These are phyloP conservation scores for Listrodromus nycthemerus DNA, from an alignment of 2,888 invertebrate species.

Conservation along the genomic window DNA sequence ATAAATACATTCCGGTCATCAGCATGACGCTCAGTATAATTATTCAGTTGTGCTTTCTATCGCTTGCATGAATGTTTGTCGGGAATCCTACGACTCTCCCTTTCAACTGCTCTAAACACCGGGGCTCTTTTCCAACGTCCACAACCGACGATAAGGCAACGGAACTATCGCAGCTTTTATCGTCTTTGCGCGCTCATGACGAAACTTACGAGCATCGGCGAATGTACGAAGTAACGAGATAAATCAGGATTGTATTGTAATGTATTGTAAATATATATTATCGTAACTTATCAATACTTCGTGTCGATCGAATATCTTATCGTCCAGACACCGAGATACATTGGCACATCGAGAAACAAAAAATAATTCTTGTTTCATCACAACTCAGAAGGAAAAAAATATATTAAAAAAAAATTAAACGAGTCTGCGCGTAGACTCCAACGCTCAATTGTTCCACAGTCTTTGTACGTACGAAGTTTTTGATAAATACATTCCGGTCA, in stretches of 20 bases:
- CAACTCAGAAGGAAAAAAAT: constrained; percentile 21
- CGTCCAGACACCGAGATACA: not conserved
- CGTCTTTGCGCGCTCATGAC: too few species aligned
- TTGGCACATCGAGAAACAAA: constrained; percentile 39
- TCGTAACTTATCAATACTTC: constrained; percentile 35
- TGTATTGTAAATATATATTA: constrained; percentile 44
- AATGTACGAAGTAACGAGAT: not conserved
- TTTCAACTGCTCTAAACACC: constrained; percentile 63
- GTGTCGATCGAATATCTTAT: constrained; percentile 23
- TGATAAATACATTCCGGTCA: constrained; percentile 75
- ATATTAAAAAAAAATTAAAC: not conserved
- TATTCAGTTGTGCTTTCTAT: constrained; percentile 72
- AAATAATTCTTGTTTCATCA: constrained; percentile 42
- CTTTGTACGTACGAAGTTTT: constrained; percentile 72
- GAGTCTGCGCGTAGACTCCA: constrained; percentile 1
- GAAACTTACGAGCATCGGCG: too few species aligned
- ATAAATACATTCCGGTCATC: constrained; percentile 75
- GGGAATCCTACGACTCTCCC: constrained; percentile 73
- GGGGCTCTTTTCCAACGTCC: too few species aligned
- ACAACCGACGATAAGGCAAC: too few species aligned
- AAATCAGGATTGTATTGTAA: constrained; percentile 53
- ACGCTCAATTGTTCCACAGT: constrained; percentile 69
- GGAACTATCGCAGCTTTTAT: too few species aligned
- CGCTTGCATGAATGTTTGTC: constrained; percentile 73
- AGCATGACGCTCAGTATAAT: constrained; percentile 72